Conservation (phyloP, 2,888 invertebrate species). For the Pristionchus arcanus region DNA sequence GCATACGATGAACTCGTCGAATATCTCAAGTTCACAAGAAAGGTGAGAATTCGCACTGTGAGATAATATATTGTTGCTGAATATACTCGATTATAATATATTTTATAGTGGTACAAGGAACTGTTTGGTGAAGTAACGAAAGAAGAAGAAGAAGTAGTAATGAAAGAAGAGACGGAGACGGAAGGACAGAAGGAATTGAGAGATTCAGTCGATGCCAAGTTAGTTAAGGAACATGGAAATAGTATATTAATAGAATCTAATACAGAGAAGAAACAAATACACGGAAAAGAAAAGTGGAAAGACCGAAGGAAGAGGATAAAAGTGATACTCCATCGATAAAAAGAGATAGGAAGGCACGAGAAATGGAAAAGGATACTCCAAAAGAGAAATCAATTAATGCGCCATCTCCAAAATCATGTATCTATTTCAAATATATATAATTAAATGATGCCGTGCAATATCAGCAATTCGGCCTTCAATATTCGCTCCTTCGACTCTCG, state of each 20-base stretch:
- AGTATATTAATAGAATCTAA: not conserved
- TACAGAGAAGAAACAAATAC: not conserved
- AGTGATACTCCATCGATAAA: not conserved
- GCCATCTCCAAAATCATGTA: not conserved
- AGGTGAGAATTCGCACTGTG: not conserved
- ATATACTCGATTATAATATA: not conserved
- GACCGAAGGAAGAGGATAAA: not conserved
- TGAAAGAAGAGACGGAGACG: not conserved
- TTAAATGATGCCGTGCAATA: too few species aligned
- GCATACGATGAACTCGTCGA: not conserved
- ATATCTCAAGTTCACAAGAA: conserved; percentile 1
- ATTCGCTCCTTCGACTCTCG: not conserved
- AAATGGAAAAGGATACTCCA: not conserved
- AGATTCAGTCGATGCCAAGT: not conserved
- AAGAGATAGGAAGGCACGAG: conserved; percentile 1
- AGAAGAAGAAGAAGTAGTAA: not conserved
- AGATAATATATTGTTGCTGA: not conserved
- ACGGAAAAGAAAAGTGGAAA: not conserved
- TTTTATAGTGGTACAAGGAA: not conserved
- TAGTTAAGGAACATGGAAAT: not conserved
- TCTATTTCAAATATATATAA: not conserved
- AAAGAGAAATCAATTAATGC: not conserved
- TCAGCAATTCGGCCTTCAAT: not conserved
- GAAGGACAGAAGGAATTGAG: conserved; percentile 7
- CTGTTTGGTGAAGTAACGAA: not conserved